phyloP scores from a whole-genome alignment of 2,888 invertebrate genomes.

The Erebia ligea region DNA sequence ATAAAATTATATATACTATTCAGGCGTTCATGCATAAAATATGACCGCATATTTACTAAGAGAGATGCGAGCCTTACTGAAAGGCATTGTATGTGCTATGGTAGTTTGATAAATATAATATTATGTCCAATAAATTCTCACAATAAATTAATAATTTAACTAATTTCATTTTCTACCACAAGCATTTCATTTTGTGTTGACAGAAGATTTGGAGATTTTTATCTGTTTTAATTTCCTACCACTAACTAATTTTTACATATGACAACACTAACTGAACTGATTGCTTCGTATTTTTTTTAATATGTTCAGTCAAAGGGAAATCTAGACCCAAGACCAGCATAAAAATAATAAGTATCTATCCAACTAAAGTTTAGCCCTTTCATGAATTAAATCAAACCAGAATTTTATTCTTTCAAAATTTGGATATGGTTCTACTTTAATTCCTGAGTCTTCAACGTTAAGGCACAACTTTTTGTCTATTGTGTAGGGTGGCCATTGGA shows the following conservation, averaged over 20 bases:
- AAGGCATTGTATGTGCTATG: no score
- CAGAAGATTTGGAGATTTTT: no score
- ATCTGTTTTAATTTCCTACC: no score
- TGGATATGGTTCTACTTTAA: conserved; percentile 40
- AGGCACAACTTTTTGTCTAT: conserved; percentile 49
- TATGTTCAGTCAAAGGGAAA: background rate
- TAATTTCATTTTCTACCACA: background rate
- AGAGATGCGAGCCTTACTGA: background rate
- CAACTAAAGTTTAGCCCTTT: conserved; percentile 57
- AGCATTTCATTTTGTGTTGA: background rate
- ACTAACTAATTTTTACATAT: background rate
- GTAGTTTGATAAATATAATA: no score
- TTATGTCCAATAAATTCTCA: no score
- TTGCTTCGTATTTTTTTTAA: background rate
- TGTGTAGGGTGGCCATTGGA: conserved; percentile 65
- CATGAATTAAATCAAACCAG: conserved; percentile 47
- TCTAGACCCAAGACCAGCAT: background rate
- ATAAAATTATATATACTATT: no score
- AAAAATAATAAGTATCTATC: background rate
- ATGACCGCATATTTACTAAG: background rate
- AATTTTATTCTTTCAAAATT: conserved; percentile 42
- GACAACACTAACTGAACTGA: background rate
- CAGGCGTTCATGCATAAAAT: no score
- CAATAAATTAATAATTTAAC: background rate
- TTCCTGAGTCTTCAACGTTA: conserved; percentile 51